Conservation (phyloP, 2,888 invertebrate species). For the Helleia helle region DNA sequence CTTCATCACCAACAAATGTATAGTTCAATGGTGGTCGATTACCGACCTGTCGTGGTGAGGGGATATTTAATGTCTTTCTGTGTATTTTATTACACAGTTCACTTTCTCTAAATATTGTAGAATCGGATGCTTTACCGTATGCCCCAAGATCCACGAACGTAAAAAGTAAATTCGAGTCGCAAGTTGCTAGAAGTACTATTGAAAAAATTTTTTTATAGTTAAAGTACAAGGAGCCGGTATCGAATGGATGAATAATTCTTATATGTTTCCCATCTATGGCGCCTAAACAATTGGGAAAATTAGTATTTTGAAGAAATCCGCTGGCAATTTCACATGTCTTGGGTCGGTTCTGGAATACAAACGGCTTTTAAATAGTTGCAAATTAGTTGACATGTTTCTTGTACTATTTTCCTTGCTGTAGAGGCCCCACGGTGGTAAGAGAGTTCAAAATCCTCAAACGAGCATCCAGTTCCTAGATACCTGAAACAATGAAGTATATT, state of each 20-base stretch:
- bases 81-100: slow-evolving; percentile 22
- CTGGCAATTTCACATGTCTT: slow-evolving; percentile 23
- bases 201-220: slow-evolving; percentile 20
- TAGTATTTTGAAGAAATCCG: slow-evolving; percentile 21
- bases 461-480: slow-evolving; percentile 25
- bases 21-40: slow-evolving; percentile 20
- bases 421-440: slow-evolving; percentile 19
- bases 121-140: slow-evolving; percentile 23
- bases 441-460: slow-evolving; percentile 23
- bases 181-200: slow-evolving; percentile 21
- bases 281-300: slow-evolving; percentile 22
- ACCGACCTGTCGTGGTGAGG: slow-evolving; percentile 19
- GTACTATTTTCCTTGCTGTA: slow-evolving; percentile 23
- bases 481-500: slow-evolving; percentile 22
- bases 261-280: slow-evolving; percentile 19
- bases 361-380: slow-evolving; percentile 21
- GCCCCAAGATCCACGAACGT: slow-evolving; percentile 24
- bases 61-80: slow-evolving; percentile 19
- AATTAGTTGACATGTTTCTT: slow-evolving; percentile 26
- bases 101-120: slow-evolving; percentile 22
- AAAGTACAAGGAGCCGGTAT: slow-evolving; percentile 22
- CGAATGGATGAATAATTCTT: slow-evolving; percentile 20
- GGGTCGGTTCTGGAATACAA: slow-evolving; percentile 23
- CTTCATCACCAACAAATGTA: slow-evolving; percentile 22
- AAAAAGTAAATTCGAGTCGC: slow-evolving; percentile 24